Percentiles rank a stretch among this genome's conserved stretches.
phyloP scores from a whole-genome alignment of 2,888 invertebrate species.

The Adelphocoris suturalis region DNA sequence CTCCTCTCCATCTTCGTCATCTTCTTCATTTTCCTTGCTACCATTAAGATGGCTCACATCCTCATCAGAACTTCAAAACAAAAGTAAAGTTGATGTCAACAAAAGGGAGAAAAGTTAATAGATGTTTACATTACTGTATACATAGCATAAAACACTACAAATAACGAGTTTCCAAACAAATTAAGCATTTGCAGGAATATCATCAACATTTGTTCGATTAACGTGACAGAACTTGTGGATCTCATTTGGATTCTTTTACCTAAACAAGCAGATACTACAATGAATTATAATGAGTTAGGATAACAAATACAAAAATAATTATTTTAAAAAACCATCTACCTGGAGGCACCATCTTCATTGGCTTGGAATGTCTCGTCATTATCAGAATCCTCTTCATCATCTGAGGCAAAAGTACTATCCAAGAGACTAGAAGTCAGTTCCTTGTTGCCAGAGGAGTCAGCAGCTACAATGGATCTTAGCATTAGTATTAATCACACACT shows the following conservation, averaged over 20 bases:
- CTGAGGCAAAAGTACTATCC: constrained; percentile 64
- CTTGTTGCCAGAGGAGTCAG: background rate
- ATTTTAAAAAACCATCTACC: constrained; percentile 16
- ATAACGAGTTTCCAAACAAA: too few species aligned
- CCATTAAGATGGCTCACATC: constrained; percentile 52
- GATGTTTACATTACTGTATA: too few species aligned
- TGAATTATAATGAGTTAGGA: background rate
- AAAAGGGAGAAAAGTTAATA: too few species aligned
- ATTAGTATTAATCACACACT: too few species aligned
- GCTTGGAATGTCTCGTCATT: constrained; percentile 72
- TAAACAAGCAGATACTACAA: too few species aligned
- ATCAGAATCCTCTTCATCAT: constrained; percentile 72
- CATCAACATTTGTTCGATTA: too few species aligned
- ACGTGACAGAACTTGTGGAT: too few species aligned
- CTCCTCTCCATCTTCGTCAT: constrained; percentile 67
- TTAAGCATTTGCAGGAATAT: too few species aligned
- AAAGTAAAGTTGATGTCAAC: background rate
- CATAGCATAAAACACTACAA: too few species aligned
- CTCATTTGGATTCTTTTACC: too few species aligned
- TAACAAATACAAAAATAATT: background rate
- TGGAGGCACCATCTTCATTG: constrained; percentile 62
- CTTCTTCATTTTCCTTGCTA: constrained; percentile 56
- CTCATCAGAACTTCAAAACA: constrained; percentile 53
- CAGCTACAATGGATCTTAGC: background rate
- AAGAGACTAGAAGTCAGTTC: constrained; percentile 63